Evolutionary conservation across 2,113 vertebrate species (phyloP).

Genomic region (Amblyopsis rosae): DNA sequence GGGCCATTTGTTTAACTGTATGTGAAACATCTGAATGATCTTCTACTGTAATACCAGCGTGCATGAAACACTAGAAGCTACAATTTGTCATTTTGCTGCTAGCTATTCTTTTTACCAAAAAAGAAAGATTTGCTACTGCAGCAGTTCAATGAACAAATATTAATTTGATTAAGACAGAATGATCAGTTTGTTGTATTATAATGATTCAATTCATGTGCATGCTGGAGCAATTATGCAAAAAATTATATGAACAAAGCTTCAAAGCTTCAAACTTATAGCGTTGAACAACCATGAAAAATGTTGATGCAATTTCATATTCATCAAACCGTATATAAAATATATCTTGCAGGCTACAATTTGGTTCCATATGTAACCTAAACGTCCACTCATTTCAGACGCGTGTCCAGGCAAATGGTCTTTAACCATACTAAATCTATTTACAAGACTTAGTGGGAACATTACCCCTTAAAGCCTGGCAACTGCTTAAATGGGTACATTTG

Average conservation of each 20-base stretch:
- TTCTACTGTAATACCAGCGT: too few relatives aligned
- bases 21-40: too few relatives aligned
- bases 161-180: not conserved
- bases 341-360: conserved; percentile 28
- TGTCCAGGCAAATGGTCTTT: conserved; percentile 51
- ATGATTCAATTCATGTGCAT: conserved; percentile 16
- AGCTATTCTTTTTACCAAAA: too few relatives aligned
- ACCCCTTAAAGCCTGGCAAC: conserved; percentile 32
- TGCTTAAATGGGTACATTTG: conserved; percentile 64
- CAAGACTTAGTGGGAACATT: conserved; percentile 15
- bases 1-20: too few relatives aligned
- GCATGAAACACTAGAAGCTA: too few relatives aligned
- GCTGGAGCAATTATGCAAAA: conserved; percentile 20
- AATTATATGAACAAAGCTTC: not conserved
- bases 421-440: conserved; percentile 45
- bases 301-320: conserved; percentile 61
- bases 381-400: conserved; percentile 50
- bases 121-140: too few relatives aligned
- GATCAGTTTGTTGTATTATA: not conserved
- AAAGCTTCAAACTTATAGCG: not conserved
- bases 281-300: conserved; percentile 30
- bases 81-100: too few relatives aligned
- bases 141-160: not conserved
- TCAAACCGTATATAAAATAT: conserved; percentile 50
- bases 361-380: conserved; percentile 72